These are phyloP conservation scores for Heterodera schachtii DNA, from an alignment of 1,140 invertebrate genomes.

Conservation along the genomic window DNA sequence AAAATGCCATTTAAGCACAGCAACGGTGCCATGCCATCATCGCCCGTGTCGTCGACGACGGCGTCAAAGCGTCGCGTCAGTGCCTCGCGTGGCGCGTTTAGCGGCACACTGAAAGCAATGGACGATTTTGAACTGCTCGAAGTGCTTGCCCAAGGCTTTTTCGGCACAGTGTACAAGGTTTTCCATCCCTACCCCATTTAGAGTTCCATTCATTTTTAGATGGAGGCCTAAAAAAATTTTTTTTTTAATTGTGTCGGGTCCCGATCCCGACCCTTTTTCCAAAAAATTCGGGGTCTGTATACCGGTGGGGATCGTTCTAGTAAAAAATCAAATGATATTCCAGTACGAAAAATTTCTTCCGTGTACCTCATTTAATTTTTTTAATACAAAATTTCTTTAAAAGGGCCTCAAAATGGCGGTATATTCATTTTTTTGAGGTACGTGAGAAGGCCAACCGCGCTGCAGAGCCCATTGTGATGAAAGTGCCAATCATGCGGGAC, in stretches of 20 bases:
- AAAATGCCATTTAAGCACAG: background rate
- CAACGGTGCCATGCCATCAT: slow-evolving; percentile 8
- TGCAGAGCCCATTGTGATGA: slow-evolving; percentile 43
- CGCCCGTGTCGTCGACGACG: slow-evolving; percentile 19
- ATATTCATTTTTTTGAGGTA: slow-evolving; percentile 33
- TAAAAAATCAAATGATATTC: no score
- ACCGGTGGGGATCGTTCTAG: no score
- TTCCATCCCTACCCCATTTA: background rate
- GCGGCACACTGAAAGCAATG: slow-evolving; percentile 36
- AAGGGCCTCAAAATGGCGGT: background rate
- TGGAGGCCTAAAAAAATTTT: no score
- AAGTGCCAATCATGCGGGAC: slow-evolving; percentile 45
- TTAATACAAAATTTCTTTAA: background rate
- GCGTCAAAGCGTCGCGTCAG: slow-evolving; percentile 11
- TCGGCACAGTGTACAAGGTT: slow-evolving; percentile 53
- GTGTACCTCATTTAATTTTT: no score
- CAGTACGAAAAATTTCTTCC: no score
- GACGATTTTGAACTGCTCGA: slow-evolving; percentile 51
- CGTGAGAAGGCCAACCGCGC: slow-evolving; percentile 32
- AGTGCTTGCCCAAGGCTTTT: slow-evolving; percentile 47
- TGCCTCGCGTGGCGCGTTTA: slow-evolving; percentile 27
- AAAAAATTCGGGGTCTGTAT: no score
- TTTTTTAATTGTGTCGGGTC: background rate
- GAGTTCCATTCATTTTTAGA: no score
- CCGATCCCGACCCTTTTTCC: no score